These are phyloP conservation scores for Sebastes baramenuke DNA, from an alignment of 2,797 vertebrate species.

Conservation along the genomic window DNA sequence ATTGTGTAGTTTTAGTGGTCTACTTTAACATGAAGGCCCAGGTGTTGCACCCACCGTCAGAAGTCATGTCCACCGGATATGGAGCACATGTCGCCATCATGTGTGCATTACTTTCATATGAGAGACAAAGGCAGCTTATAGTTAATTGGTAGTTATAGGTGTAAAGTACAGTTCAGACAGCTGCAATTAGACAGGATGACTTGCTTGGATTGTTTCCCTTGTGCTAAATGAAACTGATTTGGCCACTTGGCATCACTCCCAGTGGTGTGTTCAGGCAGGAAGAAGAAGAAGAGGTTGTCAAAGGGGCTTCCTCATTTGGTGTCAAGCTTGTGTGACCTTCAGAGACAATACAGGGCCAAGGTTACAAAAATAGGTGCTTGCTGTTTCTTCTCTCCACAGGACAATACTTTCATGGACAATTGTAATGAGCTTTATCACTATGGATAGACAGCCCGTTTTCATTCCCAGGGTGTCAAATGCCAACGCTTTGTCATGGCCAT, in stretches of 20 bases:
- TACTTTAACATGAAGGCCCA: not conserved
- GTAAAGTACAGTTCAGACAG: not conserved
- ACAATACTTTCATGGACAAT: not conserved
- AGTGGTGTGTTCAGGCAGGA: not conserved
- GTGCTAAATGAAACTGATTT: not conserved
- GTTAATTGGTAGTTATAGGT: not conserved
- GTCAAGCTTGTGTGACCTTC: not conserved
- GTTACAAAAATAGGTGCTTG: not conserved
- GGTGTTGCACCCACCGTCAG: not conserved
- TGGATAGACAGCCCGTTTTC: no score
- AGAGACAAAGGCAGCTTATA: not conserved
- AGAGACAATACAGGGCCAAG: not conserved
- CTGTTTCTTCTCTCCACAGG: not conserved
- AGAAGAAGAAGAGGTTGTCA: constrained; percentile 15
- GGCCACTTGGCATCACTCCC: not conserved
- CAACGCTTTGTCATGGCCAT: no score
- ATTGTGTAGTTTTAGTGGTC: not conserved
- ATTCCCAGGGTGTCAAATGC: no score
- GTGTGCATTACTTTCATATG: constrained; percentile 3
- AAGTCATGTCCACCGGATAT: constrained; percentile 2
- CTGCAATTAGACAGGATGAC: not conserved
- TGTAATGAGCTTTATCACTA: not conserved
- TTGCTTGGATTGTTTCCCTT: not conserved
- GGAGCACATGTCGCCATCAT: not conserved
- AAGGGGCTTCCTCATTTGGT: constrained; percentile 18